Conservation (phyloP, 2,797 vertebrate species). For the Mastacembelus armatus region DNA sequence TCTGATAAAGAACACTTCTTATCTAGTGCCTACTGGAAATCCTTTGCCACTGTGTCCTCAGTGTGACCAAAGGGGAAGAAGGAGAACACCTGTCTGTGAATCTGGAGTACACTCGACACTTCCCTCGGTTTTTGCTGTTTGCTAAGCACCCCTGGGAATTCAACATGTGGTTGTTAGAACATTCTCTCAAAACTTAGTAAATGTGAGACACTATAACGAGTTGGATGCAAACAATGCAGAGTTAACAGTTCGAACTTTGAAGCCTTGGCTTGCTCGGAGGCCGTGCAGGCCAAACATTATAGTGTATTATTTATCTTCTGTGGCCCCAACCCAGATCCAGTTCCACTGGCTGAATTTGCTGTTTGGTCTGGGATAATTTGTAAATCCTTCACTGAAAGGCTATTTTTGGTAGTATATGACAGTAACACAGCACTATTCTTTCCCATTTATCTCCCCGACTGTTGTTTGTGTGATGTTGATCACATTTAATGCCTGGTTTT, state of each 20-base stretch:
- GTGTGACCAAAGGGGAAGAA: conserved; percentile 33
- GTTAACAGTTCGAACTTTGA: conserved; percentile 56
- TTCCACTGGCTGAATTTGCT: conserved; percentile 43
- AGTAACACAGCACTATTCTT: conserved; percentile 24
- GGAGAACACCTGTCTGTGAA: conserved; percentile 61
- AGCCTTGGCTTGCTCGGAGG: conserved; percentile 40
- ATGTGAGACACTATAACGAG: conserved; percentile 45
- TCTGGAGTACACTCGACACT: conserved; percentile 39
- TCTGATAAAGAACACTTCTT: conserved; percentile 57
- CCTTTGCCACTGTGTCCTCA: conserved; percentile 29
- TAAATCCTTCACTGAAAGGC: conserved; percentile 46
- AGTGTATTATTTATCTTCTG: conserved; percentile 50
- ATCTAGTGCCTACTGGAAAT: conserved; percentile 35
- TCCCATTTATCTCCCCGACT: conserved; percentile 14
- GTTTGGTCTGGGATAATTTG: conserved; percentile 33
- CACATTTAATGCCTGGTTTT: conserved; percentile 40
- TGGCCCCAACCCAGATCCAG: conserved; percentile 24
- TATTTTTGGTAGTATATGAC: conserved; percentile 43
- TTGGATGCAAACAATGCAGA: conserved; percentile 39
- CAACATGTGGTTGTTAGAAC: conserved; percentile 51
- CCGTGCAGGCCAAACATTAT: conserved; percentile 22
- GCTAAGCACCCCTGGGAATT: conserved; percentile 39
- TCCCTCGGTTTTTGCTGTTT: conserved; percentile 34
- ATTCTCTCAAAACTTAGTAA: conserved; percentile 55
- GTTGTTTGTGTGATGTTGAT: conserved; percentile 44